Percentiles rank a stretch among this genome's conserved stretches.
These are phyloP conservation scores for Knipowitschia caucasica DNA, from an alignment of 2,797 vertebrate species.

Conservation along the genomic window DNA sequence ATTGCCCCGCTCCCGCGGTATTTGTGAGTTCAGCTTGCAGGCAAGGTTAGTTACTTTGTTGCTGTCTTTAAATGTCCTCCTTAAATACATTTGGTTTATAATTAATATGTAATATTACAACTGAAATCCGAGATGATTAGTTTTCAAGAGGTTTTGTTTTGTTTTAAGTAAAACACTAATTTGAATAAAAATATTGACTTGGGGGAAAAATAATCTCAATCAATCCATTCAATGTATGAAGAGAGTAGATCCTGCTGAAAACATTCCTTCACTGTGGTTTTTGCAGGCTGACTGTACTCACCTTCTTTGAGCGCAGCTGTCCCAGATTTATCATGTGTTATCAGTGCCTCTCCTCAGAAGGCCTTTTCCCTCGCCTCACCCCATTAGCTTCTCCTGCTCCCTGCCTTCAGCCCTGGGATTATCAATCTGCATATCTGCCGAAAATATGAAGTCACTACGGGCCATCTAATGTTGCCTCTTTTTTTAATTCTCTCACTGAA, in stretches of 20 bases:
- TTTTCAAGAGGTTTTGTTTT: too few relatives aligned
- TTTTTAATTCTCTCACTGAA: slow-evolving; percentile 13
- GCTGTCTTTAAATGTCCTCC: too few relatives aligned
- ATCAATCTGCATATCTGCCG: slow-evolving; percentile 51
- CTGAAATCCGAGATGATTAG: too few relatives aligned
- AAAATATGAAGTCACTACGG: slow-evolving; percentile 27
- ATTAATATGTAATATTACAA: too few relatives aligned
- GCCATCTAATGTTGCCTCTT: slow-evolving; percentile 16
- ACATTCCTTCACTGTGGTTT: slow-evolving; percentile 36
- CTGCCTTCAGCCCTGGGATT: slow-evolving; percentile 44
- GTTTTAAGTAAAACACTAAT: too few relatives aligned
- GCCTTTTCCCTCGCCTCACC: slow-evolving; percentile 36
- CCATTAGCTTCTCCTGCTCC: slow-evolving; percentile 47
- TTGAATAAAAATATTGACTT: too few relatives aligned
- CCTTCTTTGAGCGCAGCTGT: slow-evolving; percentile 60
- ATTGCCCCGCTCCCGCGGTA: too few relatives aligned
- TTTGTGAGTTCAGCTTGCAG: too few relatives aligned
- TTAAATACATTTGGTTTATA: too few relatives aligned
- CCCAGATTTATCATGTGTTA: slow-evolving; percentile 62
- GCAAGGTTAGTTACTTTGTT: too few relatives aligned
- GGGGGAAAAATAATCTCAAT: too few relatives aligned
- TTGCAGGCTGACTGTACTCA: slow-evolving; percentile 52
- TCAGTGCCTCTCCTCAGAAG: slow-evolving; percentile 33
- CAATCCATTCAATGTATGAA: slow-evolving; percentile 44
- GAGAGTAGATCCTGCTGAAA: slow-evolving; percentile 42